Base-by-base conservation (phyloP, 92 coral and sea anemone species). In the Anthopleura xanthogrammica region DNA sequence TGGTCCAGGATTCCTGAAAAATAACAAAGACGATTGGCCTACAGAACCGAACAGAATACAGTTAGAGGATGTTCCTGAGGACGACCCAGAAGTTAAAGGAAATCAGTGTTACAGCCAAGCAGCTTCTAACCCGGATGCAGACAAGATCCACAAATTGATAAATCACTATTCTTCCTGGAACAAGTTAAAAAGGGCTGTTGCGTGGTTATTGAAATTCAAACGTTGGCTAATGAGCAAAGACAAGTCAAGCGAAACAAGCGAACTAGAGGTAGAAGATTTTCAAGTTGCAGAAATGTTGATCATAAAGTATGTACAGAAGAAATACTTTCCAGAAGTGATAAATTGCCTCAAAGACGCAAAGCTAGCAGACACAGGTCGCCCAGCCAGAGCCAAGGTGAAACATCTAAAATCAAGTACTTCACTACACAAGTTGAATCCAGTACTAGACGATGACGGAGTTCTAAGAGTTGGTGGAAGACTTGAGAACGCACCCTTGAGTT, bases 381-480 rank as follows among this genome's bases (percentile, higher is more conserved):
- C 23, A 72, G 65, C 14, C 16, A 75, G n/a, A 46, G 24, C 41
- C 5, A 58, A 58, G 65, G 9, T 58, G 65, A 58, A 58, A 58
- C 22, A 58, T 58, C n/a, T 58, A 58, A 58, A 43, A 14, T 23
- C 62, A 23, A 43, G 12, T 29, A 29, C 36, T 17, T 46, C 56
- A 19, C 39, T 83, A 3, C 42, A 68, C 64, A 83, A 79, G 60
- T 42, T 83, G 42, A 78, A 73, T 52, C 90, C 87, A 24, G 12
- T 83, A 5, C 56, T 87, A n/a, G 90, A 87, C 43, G 50, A 79
- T 46, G 46, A 77, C 7, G 87, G 90, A 7, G 11, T 79, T 52
- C 39, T 87, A 41, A 83, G 90, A 73, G 88, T 87, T 60, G 85
- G 88, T 29, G 90, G 88, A 23, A 77, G 88, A 74, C 81, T 87